Percentiles rank a stretch among this genome's conserved stretches.
Conservation (phyloP, 2,113 vertebrate genomes). For the Rhombomys opimus region DNA sequence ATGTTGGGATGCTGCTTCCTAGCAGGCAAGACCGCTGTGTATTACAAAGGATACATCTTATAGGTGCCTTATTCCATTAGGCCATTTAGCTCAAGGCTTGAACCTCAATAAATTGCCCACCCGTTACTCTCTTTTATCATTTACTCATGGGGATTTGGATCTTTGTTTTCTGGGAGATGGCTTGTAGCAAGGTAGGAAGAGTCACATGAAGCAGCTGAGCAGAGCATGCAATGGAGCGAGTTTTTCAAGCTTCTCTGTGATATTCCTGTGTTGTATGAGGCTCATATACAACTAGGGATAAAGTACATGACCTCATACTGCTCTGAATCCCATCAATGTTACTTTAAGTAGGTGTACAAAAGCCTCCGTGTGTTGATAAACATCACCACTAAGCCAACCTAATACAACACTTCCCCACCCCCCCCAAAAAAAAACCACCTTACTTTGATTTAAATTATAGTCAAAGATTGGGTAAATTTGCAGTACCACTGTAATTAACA, state of each 20-base stretch:
- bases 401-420: neutral
- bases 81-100: neutral
- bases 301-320: neutral
- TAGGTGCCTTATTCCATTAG: neutral
- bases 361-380: neutral
- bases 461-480: neutral
- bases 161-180: neutral
- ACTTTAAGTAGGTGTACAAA: slow-evolving; percentile 24
- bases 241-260: neutral
- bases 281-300: neutral
- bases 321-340: neutral
- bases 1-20: neutral
- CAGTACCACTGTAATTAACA: neutral
- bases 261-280: neutral
- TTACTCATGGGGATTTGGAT: neutral
- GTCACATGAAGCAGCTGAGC: neutral
- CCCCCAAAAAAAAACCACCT: neutral
- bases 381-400: neutral
- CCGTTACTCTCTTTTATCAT: neutral
- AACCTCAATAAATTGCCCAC: neutral
- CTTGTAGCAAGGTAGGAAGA: neutral
- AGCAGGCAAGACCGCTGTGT: neutral
- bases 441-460: neutral
- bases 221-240: neutral
- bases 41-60: neutral